These are phyloP conservation scores for Aphaenogaster rudis DNA, from an alignment of 1,140 invertebrate genomes.

Conservation along the genomic window DNA sequence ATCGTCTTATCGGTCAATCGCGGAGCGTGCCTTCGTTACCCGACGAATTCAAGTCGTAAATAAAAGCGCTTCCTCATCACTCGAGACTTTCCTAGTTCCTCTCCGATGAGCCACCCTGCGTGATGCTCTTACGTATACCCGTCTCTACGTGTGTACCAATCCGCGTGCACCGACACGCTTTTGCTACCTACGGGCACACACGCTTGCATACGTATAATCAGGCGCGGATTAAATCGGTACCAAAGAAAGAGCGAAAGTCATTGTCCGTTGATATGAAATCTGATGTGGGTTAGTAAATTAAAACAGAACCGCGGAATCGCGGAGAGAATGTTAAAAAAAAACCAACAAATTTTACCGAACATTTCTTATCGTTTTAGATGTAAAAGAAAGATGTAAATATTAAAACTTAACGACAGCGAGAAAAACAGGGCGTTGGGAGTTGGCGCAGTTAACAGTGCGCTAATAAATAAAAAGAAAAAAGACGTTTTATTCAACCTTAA, in stretches of 20 bases:
- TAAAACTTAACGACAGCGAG: too few relatives aligned
- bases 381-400: neutral
- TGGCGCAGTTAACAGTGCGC: too few relatives aligned
- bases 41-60: slow-evolving; percentile 63
- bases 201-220: neutral
- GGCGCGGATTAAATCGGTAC: slow-evolving; percentile 49
- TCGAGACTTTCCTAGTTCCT: slow-evolving; percentile 84
- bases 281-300: slow-evolving; percentile 35
- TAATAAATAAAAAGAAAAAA: too few relatives aligned
- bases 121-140: slow-evolving; percentile 77
- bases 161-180: slow-evolving; percentile 50
- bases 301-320: neutral
- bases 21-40: slow-evolving; percentile 65
- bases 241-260: slow-evolving; percentile 58
- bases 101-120: slow-evolving; percentile 83
- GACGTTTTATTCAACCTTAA: too few relatives aligned
- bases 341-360: neutral
- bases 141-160: slow-evolving; percentile 71
- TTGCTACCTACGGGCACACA: slow-evolving; percentile 10
- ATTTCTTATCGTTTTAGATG: neutral
- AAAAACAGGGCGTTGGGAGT: too few relatives aligned
- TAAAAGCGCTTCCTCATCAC: slow-evolving; percentile 76
- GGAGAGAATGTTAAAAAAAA: neutral
- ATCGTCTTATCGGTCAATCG: slow-evolving; percentile 71
- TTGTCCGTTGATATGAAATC: slow-evolving; percentile 23